Base-by-base conservation (phyloP, 2,113 vertebrate species). In the Noturus placidus region DNA sequence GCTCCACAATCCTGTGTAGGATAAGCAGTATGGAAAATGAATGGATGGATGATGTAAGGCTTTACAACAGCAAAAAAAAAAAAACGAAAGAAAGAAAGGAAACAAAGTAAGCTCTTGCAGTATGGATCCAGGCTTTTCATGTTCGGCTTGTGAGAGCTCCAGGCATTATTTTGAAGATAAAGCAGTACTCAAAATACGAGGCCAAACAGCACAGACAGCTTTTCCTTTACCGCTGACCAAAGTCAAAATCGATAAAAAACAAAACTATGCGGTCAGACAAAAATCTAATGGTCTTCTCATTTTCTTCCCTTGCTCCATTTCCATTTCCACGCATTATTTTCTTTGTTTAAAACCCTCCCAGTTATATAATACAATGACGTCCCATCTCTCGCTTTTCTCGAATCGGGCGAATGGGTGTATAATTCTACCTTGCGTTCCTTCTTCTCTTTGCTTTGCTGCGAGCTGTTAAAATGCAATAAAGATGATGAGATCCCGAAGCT, bases 391-490 rank as follows among this genome's bases (percentile, higher is more conserved):
- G n/a, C 65, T 74, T 84, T 46, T 83, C 67, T 38, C 13, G 25
- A 83, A 70, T 72, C 78, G 87, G 59, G 46, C 56, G 20, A 70
- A 87, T 80, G 79, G 78, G 35, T 86, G 33, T 42, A 65, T 80
- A 17, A 69, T 35, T 69, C 33, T n/a, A 20, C 22, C 52, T n/a
- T n/a, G 2, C 52, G 25, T 38, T 57, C 17, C 85, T 52, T 83
- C 81, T 82, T 86, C 19, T 76, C 72, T 89, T 77, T 50, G 67
- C 46, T 46, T 84, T 30, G 86, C 77, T 86, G 63, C 0, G 38
- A 88, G 88, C 65, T 92, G 86, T 89, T 89, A 84, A 67, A 91
- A 92, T 90, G 90, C 83, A 91, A 89, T 89, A 88, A 5, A 74
- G 57, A 90, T 86, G 63, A 89, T 87, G 57, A 79, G 81, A 81